phyloP scores from a whole-genome alignment of 2,797 vertebrate species.

The Falco naumanni region DNA sequence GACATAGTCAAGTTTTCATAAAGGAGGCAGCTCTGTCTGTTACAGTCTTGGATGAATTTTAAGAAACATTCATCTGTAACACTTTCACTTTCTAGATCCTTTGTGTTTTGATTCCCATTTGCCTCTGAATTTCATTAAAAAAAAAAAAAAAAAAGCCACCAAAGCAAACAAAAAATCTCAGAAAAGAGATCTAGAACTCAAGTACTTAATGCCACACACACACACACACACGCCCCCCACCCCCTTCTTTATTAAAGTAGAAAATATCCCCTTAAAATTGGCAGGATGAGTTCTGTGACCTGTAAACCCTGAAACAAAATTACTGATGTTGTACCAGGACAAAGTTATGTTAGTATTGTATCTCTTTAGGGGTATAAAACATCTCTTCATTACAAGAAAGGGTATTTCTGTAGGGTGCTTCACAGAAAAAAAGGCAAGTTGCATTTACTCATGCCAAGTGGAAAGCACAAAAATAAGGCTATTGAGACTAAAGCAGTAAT shows the following conservation, averaged over 20 bases:
- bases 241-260: no score
- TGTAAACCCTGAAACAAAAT: background rate
- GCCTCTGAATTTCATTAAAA: background rate
- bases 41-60: no score
- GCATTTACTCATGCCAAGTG: background rate
- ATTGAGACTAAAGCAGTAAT: background rate
- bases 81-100: background rate
- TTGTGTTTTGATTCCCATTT: background rate
- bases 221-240: no score
- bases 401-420: background rate
- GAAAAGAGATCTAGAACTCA: background rate
- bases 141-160: fast-evolving
- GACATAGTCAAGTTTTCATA: no score
- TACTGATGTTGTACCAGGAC: background rate
- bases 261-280: background rate
- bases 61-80: background rate
- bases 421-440: background rate
- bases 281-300: background rate
- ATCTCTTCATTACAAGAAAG: background rate
- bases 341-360: background rate
- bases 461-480: background rate
- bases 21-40: no score
- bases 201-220: background rate
- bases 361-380: background rate
- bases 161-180: background rate